Evolutionary conservation across 2,797 vertebrate species (phyloP).

Genomic region (Cossypha dichroa): DNA sequence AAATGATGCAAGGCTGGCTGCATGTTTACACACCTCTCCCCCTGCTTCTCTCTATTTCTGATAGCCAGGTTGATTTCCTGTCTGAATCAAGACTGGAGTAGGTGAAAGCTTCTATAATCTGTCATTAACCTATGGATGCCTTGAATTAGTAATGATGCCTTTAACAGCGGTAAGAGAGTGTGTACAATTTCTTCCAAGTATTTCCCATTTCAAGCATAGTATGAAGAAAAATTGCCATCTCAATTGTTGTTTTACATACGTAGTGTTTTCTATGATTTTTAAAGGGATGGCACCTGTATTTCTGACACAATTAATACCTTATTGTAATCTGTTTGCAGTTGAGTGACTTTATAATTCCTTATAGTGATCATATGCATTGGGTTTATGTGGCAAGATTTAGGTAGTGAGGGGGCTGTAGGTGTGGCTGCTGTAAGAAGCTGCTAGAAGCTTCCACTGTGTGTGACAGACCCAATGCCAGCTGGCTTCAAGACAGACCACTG

Average conservation of each 20-base stretch:
- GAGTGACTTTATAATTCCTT: background rate
- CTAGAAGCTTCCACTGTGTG: accelerated
- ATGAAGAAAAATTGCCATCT: background rate
- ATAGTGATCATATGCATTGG: background rate
- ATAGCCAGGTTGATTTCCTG: background rate
- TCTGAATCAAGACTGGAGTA: background rate
- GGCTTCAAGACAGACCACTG: background rate
- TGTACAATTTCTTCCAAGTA: background rate
- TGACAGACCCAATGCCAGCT: background rate
- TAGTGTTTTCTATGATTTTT: background rate
- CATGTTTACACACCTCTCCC: background rate
- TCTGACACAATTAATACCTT: background rate
- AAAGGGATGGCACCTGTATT: background rate
- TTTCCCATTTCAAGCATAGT: background rate
- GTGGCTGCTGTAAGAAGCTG: background rate
- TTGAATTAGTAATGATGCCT: background rate
- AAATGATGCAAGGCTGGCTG: background rate
- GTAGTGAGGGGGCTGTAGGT: background rate
- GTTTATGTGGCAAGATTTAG: accelerated
- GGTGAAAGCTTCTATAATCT: background rate
- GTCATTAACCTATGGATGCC: background rate
- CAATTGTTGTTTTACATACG: background rate
- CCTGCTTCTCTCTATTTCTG: background rate
- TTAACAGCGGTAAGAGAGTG: background rate
- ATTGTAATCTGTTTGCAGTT: background rate